Evolutionary conservation across 2,888 invertebrate genomes (phyloP), one percentile per base, ranked within the genome.

Genomic region (Ectemnius lituratus): DNA sequence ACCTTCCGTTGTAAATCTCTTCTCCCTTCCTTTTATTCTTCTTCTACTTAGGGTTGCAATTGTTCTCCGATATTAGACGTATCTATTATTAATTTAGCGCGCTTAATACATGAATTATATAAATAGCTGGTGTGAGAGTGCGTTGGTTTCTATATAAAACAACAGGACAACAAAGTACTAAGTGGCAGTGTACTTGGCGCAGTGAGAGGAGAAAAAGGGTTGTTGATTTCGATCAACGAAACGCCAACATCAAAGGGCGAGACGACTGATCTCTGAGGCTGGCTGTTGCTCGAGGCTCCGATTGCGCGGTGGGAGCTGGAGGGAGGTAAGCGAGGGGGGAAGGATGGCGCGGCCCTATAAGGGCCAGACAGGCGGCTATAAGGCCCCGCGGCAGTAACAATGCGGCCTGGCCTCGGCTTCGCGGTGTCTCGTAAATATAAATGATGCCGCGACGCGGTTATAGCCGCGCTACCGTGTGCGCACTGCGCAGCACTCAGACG

Each of bases 351-450:
- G 83, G 82, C 85, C 84, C 87, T 86, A 85, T 87, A 88, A 87
- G 87, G 86, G 75, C 86, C 86, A 86, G 86, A 87, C 85, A 81
- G 23, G 83, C 85, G 85, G 81, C 81, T 83, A 80, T 82, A 84
- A 84, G 86, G 83, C 87, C 86, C 85, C 82, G 82, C 85, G 84
- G 82, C 85, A 76, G 84, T 85, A 88, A 87, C 88, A 87, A 88
- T 87, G 87, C 86, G 83, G 82, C 83, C 76, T 78, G 80, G 76
- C 73, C 79, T 80, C 73, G 80, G 76, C 83, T 86, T 74, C 83
- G 86, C 84, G 83, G 83, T 85, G 89, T 89, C 89, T 90, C 89
- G 89, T 90, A 90, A 90, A 90, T 90, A 90, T 90, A 90, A 90
- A 90, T 89, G 89, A 90, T 89, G 88, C 88, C 87, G 87, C 87